These are phyloP conservation scores for Neogale vison DNA, from an alignment of 2,113 vertebrate species.

Conservation along the genomic window DNA sequence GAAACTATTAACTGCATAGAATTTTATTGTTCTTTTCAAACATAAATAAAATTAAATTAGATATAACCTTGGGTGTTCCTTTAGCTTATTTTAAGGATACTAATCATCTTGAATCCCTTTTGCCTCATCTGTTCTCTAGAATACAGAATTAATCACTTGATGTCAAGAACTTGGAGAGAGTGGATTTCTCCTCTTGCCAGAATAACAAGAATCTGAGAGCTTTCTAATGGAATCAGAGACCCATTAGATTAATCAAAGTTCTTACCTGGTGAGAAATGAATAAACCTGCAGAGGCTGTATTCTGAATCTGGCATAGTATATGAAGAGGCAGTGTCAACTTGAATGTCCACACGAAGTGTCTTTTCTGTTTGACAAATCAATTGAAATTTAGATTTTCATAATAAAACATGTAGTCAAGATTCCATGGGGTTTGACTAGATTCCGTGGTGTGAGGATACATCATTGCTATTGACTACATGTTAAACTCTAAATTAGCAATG, in stretches of 20 bases:
- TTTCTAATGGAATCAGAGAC: not conserved
- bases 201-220: not conserved
- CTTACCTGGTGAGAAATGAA: slow-evolving; percentile 12
- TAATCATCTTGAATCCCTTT: not conserved
- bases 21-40: not conserved
- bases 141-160: not conserved
- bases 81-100: not conserved
- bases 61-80: not conserved
- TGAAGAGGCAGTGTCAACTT: not conserved
- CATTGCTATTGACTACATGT: not conserved
- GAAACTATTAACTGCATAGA: not conserved
- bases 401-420: not conserved
- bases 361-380: not conserved
- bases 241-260: not conserved
- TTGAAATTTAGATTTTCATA: not conserved
- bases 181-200: not conserved
- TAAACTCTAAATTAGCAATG: not conserved
- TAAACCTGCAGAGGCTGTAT: not conserved
- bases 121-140: not conserved
- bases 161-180: not conserved
- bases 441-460: not conserved
- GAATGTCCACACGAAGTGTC: not conserved
- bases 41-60: not conserved
- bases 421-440: not conserved
- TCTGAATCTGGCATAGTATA: not conserved